Conservation (phyloP, 2,888 invertebrate genomes). For the Clanis bilineata region DNA sequence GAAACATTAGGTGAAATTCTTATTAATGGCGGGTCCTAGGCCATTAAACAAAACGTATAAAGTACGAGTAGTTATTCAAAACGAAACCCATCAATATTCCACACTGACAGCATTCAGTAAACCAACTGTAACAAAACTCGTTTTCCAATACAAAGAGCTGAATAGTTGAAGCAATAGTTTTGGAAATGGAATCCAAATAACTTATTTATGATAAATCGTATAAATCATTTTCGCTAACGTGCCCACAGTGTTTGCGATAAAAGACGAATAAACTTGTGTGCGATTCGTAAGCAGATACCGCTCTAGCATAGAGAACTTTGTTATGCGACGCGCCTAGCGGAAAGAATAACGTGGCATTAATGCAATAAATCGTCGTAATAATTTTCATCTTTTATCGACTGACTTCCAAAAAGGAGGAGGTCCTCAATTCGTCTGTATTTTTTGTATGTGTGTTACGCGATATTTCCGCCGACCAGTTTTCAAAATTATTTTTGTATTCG, state of each 20-base stretch:
- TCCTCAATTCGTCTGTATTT: no score
- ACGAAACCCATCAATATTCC: not conserved
- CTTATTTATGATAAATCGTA: slow-evolving; percentile 80
- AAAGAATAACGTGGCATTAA: slow-evolving; percentile 33
- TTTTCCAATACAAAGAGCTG: slow-evolving; percentile 20
- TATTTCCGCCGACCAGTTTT: no score
- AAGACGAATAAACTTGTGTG: slow-evolving; percentile 78
- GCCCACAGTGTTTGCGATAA: slow-evolving; percentile 66
- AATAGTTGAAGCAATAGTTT: slow-evolving; percentile 57
- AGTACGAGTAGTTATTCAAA: not conserved
- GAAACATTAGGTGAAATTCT: no score
- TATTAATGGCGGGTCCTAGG: no score
- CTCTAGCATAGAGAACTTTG: slow-evolving; percentile 41
- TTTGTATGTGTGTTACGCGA: no score
- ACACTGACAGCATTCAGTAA: slow-evolving; percentile 15
- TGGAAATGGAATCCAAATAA: slow-evolving; percentile 68
- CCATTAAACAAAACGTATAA: no score
- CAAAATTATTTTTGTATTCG: no score
- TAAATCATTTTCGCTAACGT: slow-evolving; percentile 79
- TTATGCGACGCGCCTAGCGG: slow-evolving; percentile 32
- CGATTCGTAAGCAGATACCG: slow-evolving; percentile 72
- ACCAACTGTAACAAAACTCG: not conserved
- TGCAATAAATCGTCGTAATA: slow-evolving; percentile 27
- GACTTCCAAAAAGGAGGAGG: no score
- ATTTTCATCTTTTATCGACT: not conserved